Evolutionary conservation across 2,113 vertebrate species (phyloP), one percentile per base, ranked within the genome.

Genomic region (Cyphomyrus plagiostoma): DNA sequence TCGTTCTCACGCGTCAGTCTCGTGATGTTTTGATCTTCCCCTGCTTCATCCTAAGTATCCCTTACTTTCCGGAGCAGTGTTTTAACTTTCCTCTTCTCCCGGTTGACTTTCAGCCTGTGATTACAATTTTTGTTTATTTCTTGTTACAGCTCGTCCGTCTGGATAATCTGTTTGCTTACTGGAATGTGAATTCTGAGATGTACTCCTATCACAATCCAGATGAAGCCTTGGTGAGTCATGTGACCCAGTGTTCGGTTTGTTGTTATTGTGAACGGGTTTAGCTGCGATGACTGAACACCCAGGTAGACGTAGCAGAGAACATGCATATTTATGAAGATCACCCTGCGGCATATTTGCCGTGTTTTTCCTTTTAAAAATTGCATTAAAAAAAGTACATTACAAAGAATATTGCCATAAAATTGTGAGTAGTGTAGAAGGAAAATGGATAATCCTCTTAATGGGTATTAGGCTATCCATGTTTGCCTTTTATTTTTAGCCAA

Each of bases 101-200:
- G n/a, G 17, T 77, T 89, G 45, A 74, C 8, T 39, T 39, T 52
- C 35, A n/a, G 17, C 30, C 26, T n/a, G 49, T 21, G 11, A 50
- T 58, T 74, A 17, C 35, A 0, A 9, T 42, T 13, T 88, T 46
- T 88, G 45, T 52, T 50, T 26, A 17, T 35, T 80, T 88, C 83
- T 91, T 77, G 92, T 94, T 94, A 89, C 91, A 99, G 98, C 95
- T 99, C 92, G 96, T 99, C 86, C 95, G 96, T 90, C 93, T 99
- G 53, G 98, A 99, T 95, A 97, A 96, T 91, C 95, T 99, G 92
- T 99, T 98, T 96, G 98, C 97, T 42, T 99, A 99, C 93, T 99
- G 98, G 98, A 99, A 99, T 92, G 98, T 99, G 92, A 97, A 97
- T 91, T 97, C 98, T 0, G 92, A 94, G 89, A 97, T 99, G 92